phyloP scores from a whole-genome alignment of 2,888 invertebrate species.

The Cephus spinipes region DNA sequence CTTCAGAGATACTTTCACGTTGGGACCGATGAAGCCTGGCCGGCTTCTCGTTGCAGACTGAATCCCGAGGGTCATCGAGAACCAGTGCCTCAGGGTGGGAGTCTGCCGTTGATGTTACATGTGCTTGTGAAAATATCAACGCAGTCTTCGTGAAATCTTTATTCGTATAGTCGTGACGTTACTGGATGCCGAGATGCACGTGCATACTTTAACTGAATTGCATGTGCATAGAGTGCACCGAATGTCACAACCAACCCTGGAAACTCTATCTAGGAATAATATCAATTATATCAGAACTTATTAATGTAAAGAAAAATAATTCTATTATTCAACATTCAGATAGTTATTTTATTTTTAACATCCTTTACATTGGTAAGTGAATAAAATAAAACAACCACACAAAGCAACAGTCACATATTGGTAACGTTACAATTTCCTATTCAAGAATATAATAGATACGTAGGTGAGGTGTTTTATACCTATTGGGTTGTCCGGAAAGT shows the following conservation, averaged over 20 bases:
- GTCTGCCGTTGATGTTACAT: constrained; percentile 7
- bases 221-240: neutral
- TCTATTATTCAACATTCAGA: neutral
- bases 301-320: neutral
- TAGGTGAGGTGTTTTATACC: neutral
- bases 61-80: constrained; percentile 42
- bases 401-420: neutral
- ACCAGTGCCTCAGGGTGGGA: constrained; percentile 25
- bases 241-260: neutral
- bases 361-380: neutral
- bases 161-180: neutral
- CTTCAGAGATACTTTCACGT: constrained; percentile 2
- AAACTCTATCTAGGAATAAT: neutral
- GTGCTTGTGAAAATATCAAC: neutral
- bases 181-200: neutral
- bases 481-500: neutral
- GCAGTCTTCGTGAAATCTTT: neutral
- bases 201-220: neutral
- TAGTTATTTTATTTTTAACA: neutral
- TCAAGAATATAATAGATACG: neutral
- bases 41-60: constrained; percentile 58
- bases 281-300: neutral
- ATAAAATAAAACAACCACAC: neutral
- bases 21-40: constrained; percentile 40
- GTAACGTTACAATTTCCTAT: neutral